Conservation (phyloP, 2,797 vertebrate genomes). For the Columba guinea region DNA sequence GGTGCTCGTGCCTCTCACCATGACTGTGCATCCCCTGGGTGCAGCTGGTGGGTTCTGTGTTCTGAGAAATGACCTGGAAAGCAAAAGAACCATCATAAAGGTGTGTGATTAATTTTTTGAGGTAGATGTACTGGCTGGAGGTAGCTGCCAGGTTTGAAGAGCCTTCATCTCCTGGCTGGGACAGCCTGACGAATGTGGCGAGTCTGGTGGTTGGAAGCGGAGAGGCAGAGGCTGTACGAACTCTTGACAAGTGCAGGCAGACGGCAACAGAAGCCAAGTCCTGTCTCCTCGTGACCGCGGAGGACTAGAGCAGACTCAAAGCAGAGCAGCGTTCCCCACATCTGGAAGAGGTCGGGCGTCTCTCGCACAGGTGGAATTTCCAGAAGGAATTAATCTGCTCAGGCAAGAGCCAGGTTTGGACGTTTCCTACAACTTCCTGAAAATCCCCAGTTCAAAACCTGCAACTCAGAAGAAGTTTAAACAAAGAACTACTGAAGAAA, state of each 20-base stretch:
- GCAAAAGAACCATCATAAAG: rapidly evolving
- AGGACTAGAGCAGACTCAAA: neutral
- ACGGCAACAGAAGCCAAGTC: neutral
- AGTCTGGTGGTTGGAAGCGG: neutral
- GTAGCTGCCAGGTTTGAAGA: neutral
- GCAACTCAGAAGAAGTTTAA: constrained; percentile 12
- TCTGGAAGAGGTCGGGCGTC: neutral
- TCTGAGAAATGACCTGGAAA: neutral
- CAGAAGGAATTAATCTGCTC: constrained; percentile 29
- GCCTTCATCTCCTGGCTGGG: neutral
- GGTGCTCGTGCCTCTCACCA: neutral
- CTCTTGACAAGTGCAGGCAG: neutral
- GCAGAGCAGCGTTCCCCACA: neutral
- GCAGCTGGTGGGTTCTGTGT: rapidly evolving
- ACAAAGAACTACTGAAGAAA: constrained; percentile 48
- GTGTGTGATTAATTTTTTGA: rapidly evolving
- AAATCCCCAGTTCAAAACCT: constrained; percentile 19
- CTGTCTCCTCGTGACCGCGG: neutral
- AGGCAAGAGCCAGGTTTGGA: neutral
- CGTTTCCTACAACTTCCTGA: constrained; percentile 46
- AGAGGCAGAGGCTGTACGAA: neutral
- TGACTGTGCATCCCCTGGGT: neutral
- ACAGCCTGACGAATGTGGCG: neutral
- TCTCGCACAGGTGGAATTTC: constrained; percentile 37
- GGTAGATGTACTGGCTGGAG: neutral